Base-by-base conservation (phyloP, 2,888 invertebrate genomes). In the Arctia plantaginis region DNA sequence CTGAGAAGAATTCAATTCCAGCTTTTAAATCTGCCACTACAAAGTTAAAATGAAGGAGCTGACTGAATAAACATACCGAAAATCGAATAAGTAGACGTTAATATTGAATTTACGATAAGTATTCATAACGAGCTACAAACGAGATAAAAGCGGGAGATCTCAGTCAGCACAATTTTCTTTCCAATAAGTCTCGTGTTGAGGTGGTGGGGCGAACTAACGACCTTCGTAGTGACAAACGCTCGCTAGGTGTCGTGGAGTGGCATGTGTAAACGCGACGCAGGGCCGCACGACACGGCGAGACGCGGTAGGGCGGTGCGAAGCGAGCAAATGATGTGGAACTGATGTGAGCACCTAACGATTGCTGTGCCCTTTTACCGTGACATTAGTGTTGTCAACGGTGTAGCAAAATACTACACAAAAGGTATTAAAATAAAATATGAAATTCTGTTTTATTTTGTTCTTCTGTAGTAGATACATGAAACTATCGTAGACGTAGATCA, bases 321-420 rank as follows among this genome's bases (percentile, higher is more conserved):
- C 66, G n/a, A 87, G 80, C 89, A 90, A 93, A 93, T 93, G 93
- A 93, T 80, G 90, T 85, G 91, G 90, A 90, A 92, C 91, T 90
- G 89, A 92, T 90, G 91, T 85, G 89, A 88, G 85, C 88, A 90
- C 88, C 90, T 92, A 91, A 91, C 92, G 92, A 92, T 92, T 90
- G 88, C 90, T 87, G 86, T 87, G 87, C 87, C 87, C 90, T 89
- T 89, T 90, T 87, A 88, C 88, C 85, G 86, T 83, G 81, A 86
- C 84, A 66, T 62, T 70, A 62, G 70, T 59, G 62, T 70, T 62
- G 70, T 62, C 70, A 70, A 41, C 27, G 23, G 20, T 39, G 3
- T n/a, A 69, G 13, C 30, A 62, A 30, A 62, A 62, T n/a, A 51
- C 20, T 68, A 51, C 18, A 69, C 13, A 10, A n/a, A 68, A 51